Conservation (phyloP, 2,888 invertebrate species). For the Meloe dianella region DNA sequence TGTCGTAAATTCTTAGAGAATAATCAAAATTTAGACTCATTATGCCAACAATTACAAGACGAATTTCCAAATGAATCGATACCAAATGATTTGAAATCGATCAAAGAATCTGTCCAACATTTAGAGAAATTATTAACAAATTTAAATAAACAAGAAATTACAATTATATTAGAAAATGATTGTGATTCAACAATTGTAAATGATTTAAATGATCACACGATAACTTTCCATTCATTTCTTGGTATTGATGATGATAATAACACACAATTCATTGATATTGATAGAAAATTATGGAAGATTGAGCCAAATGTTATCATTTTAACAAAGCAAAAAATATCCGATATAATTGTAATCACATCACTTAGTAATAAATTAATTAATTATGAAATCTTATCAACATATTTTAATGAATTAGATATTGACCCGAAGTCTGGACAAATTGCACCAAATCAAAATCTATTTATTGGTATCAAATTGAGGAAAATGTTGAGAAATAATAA, state of each 20-base stretch:
- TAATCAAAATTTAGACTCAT: conserved; percentile 39
- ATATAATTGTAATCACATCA: conserved; percentile 42
- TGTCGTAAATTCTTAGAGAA: conserved; percentile 44
- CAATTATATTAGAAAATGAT: conserved; percentile 55
- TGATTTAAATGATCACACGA: conserved; percentile 51
- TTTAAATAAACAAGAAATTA: conserved; percentile 50
- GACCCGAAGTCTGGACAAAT: conserved; percentile 39
- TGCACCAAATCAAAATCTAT: conserved; percentile 37
- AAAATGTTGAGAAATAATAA: conserved; percentile 24
- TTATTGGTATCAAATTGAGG: conserved; percentile 42
- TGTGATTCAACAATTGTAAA: conserved; percentile 51
- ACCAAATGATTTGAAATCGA: conserved; percentile 47
- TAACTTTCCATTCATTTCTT: conserved; percentile 49
- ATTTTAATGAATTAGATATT: conserved; percentile 38
- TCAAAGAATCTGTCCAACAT: conserved; percentile 49
- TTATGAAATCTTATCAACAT: conserved; percentile 35
- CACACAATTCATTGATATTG: conserved; percentile 29
- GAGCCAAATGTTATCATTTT: conserved; percentile 44
- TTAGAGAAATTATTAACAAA: conserved; percentile 48
- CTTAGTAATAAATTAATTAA: conserved; percentile 30
- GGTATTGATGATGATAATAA: conserved; percentile 39
- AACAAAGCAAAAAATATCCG: conserved; percentile 41
- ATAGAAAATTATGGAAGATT: conserved; percentile 33
- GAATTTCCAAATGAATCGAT: conserved; percentile 49
- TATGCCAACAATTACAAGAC: conserved; percentile 43